Evolutionary conservation across 2,888 invertebrate species (phyloP), one percentile per base, ranked within the genome.

Genomic region (Dryocosmus kuriphilus): DNA sequence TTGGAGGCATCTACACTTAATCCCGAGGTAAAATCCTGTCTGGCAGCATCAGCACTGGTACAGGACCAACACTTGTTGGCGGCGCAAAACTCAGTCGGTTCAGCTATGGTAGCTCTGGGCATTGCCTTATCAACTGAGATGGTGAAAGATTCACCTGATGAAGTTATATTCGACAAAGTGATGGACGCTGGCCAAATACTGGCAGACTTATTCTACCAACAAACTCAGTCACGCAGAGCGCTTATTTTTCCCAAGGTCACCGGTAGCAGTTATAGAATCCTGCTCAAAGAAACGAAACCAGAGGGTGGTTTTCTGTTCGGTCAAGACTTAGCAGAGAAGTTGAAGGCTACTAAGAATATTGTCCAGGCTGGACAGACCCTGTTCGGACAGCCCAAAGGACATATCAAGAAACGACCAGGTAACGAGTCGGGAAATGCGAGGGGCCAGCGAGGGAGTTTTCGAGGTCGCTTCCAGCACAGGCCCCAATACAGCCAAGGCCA

Each of bases 31-130:
- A n/a, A n/a, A n/a, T n/a, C n/a, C n/a, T n/a, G n/a, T n/a, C n/a
- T n/a, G n/a, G n/a, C n/a, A n/a, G n/a, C n/a, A n/a, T n/a, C n/a
- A n/a, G n/a, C n/a, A n/a, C n/a, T n/a, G n/a, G n/a, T n/a, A n/a
- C n/a, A n/a, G n/a, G n/a, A n/a, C n/a, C n/a, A n/a, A n/a, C n/a
- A n/a, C n/a, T n/a, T n/a, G n/a, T n/a, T n/a, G n/a, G n/a, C n/a
- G n/a, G n/a, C 81, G 0, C 81, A 82, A 22, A 16, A 74, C 9
- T 63, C 65, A 14, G 41, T 78, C 11, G 77, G 78, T 1, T 63
- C 79, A 6, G 80, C 77, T 2, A 35, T 82, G 65, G 57, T 74
- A 7, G 77, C 81, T 0, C 24, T 82, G 19, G 81, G 67, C 9
- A 6, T 7, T 7, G 38, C 9, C 38, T 9, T 38, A 9, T 7